Conservation (phyloP, 2,797 vertebrate genomes). For the Neopelma chrysocephalum region DNA sequence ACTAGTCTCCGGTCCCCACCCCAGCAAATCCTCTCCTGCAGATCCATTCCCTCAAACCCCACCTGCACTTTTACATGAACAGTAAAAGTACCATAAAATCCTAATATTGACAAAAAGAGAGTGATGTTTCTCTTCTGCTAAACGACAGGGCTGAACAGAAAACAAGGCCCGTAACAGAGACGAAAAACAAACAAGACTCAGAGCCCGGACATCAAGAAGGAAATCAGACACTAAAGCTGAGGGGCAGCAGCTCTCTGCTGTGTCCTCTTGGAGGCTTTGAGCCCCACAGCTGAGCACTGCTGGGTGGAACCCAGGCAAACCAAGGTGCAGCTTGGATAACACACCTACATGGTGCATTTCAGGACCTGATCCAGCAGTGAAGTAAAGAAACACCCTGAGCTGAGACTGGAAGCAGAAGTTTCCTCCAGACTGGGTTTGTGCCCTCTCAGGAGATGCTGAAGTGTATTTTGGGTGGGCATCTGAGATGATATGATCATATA, state of each 20-base stretch:
- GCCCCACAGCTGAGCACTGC: background rate
- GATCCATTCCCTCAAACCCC: background rate
- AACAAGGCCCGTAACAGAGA: background rate
- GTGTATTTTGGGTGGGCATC: background rate
- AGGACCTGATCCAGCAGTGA: background rate
- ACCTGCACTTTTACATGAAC: background rate
- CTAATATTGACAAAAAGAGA: background rate
- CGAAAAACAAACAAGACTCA: accelerated
- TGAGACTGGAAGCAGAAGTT: background rate
- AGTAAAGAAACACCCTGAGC: background rate
- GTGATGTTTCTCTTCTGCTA: background rate
- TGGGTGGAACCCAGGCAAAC: background rate
- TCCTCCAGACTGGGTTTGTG: background rate
- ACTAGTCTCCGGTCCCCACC: background rate
- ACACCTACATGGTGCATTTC: background rate
- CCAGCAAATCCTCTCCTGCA: background rate
- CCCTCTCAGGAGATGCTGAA: background rate
- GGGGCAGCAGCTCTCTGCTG: background rate
- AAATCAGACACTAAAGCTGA: background rate
- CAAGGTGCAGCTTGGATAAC: background rate
- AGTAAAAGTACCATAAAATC: background rate
- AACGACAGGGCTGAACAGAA: background rate
- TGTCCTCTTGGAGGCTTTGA: background rate
- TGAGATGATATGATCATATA: accelerated
- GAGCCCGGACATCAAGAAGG: background rate